Evolutionary conservation across 1,140 invertebrate species (phyloP).

Genomic region (Drosophila littoralis): DNA sequence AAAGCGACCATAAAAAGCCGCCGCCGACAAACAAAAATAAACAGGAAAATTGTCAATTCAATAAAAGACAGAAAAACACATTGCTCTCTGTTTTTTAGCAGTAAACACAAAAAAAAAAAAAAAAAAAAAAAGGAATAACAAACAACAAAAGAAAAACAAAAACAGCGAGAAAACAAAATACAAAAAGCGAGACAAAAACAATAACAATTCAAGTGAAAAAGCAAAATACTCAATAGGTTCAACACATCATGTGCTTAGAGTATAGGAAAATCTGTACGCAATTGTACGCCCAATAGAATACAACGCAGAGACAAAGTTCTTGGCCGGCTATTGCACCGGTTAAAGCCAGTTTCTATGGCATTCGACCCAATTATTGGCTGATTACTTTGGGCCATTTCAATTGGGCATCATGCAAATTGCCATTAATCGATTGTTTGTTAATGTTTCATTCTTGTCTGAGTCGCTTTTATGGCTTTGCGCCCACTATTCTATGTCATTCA

Average conservation of each 20-base stretch:
- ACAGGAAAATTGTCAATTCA: slow-evolving; percentile 54
- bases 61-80: slow-evolving; percentile 21
- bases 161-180: slow-evolving; percentile 30
- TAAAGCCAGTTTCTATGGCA: slow-evolving; percentile 16
- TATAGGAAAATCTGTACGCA: slow-evolving; percentile 25
- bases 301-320: slow-evolving; percentile 13
- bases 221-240: slow-evolving; percentile 40
- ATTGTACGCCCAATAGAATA: background rate
- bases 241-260: slow-evolving; percentile 62
- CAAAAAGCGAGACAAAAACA: slow-evolving; percentile 29
- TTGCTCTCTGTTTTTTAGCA: background rate
- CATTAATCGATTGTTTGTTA: slow-evolving; percentile 30
- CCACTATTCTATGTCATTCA: slow-evolving; percentile 31
- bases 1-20: slow-evolving; percentile 25
- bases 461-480: slow-evolving; percentile 33
- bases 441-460: slow-evolving; percentile 17
- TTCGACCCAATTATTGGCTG: slow-evolving; percentile 26
- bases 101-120: background rate
- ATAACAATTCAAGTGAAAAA: slow-evolving; percentile 49
- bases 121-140: slow-evolving; percentile 10
- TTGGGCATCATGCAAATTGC: slow-evolving; percentile 25
- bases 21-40: slow-evolving; percentile 36
- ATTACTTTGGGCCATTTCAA: slow-evolving; percentile 24
- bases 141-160: slow-evolving; percentile 52
- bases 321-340: slow-evolving; percentile 24